Base-by-base conservation (phyloP, 2,797 vertebrate species). In the Astyanax mexicanus region DNA sequence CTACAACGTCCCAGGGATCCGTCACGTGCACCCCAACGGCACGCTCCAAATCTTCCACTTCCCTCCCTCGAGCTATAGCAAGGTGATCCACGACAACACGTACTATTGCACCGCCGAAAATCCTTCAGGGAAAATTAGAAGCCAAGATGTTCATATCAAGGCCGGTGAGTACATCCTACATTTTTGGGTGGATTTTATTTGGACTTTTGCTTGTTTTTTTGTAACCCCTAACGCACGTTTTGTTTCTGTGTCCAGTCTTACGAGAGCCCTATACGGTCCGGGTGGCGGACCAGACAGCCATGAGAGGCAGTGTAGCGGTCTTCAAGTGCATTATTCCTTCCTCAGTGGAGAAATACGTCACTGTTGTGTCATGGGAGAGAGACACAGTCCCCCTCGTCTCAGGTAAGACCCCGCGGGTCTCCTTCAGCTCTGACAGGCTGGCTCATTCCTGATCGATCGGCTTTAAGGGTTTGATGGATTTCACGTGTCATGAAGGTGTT, bases 301-400 rank as follows among this genome's bases (percentile, higher is more conserved):
- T 98, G 97, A 95, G 97, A 95, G 98, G 98, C 94, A 96, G 96
- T 88, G 95, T 98, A 84, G 97, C 97, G 81, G 97, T 99, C 92
- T 99, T 99, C 95, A 99, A 99, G 97, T 99, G 98, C 97, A 98
- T 99, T 98, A 98, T 99, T 90, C 97, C 98, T 87, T 92, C 97
- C 93, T 97, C 96, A 78, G 96, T 99, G 87, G 97, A 98, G 95
- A 95, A 96, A 86, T 98, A 99, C 89, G 93, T 99, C 94, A 93
- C 93, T 85, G 97, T 99, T 81, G 92, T 98, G 92, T 98, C 98
- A 92, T 99, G 98, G 98, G 98, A 99, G 93, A 98, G 98, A 92
- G 98, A 99, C 95, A 99, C 98, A 60, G 95, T 98, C 81, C 96
- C 97, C 89, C 96, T 99, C 89, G 96, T 92, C 96, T 98, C 98